Evolutionary conservation across 2,888 invertebrate species (phyloP).

Genomic region (Acholoe squamosa): DNA sequence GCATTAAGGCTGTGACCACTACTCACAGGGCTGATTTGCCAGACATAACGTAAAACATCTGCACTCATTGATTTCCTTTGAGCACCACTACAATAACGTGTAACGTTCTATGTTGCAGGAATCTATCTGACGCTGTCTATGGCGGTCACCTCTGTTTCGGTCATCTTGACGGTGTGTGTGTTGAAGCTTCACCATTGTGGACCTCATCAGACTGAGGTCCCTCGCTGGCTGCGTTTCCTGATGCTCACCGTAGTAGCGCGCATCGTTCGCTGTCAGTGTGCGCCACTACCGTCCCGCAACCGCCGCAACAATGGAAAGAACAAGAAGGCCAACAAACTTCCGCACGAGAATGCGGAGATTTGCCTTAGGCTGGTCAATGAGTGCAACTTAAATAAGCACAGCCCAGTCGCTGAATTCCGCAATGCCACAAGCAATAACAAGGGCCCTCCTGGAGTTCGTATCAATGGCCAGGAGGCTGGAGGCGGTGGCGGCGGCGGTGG

Average conservation of each 20-base stretch:
- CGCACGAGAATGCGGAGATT: slow-evolving; percentile 66
- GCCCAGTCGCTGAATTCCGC: slow-evolving; percentile 65
- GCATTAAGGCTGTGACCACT: no score
- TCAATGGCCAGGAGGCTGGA: slow-evolving; percentile 46
- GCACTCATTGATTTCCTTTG: no score
- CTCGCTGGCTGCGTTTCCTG: slow-evolving; percentile 71
- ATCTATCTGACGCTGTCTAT: slow-evolving; percentile 76
- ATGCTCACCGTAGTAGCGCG: slow-evolving; percentile 68
- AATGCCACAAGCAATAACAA: slow-evolving; percentile 53
- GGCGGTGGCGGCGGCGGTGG: slow-evolving; percentile 17
- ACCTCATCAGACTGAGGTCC: slow-evolving; percentile 71
- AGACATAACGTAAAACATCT: no score
- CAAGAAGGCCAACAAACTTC: slow-evolving; percentile 60
- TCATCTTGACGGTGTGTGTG: slow-evolving; percentile 74
- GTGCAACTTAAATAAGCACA: slow-evolving; percentile 56
- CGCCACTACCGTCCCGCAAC: slow-evolving; percentile 43
- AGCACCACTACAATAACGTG: neutral
- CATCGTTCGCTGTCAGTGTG: slow-evolving; percentile 67
- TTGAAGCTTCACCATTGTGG: slow-evolving; percentile 74
- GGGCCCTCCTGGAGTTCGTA: slow-evolving; percentile 50
- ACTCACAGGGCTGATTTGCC: no score
- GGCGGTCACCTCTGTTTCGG: slow-evolving; percentile 75
- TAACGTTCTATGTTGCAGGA: slow-evolving; percentile 70
- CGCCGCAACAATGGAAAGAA: neutral
- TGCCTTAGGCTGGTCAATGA: slow-evolving; percentile 68